A percentile compares a stretch with the other conserved stretches of the same genome.
phyloP scores from a whole-genome alignment of 2,113 vertebrate genomes.

The Microtus montanus region DNA sequence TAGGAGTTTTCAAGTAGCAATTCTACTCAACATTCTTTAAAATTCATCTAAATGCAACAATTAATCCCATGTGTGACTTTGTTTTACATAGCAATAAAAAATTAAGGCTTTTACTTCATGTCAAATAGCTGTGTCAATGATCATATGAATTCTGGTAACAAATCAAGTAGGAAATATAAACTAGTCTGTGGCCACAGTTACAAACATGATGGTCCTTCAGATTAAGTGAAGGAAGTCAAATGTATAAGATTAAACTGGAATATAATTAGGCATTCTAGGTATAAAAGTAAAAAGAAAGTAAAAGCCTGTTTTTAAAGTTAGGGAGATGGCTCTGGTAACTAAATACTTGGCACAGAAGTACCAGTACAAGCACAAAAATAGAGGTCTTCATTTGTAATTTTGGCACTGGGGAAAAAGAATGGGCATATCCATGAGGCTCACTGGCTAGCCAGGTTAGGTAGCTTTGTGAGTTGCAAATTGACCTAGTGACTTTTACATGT shows the following conservation, averaged over 20 bases:
- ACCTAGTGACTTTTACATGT: no score
- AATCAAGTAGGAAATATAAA: slow-evolving; percentile 4
- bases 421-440: neutral
- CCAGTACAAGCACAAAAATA: neutral
- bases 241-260: slow-evolving; percentile 6
- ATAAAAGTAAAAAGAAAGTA: neutral
- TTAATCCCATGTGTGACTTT: neutral
- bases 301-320: rapidly evolving
- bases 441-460: no score
- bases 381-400: neutral
- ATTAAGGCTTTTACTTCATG: neutral
- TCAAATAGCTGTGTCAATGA: neutral
- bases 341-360: neutral
- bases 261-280: neutral
- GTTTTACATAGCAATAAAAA: neutral
- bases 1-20: neutral
- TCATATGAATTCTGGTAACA: neutral
- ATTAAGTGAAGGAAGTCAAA: neutral
- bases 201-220: neutral
- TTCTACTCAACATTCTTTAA: neutral
- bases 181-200: no score
- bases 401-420: neutral
- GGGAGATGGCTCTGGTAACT: no score
- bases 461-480: rapidly evolving
- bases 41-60: neutral